Conservation (phyloP, 1,140 invertebrate genomes). For the Cydia splendana region DNA sequence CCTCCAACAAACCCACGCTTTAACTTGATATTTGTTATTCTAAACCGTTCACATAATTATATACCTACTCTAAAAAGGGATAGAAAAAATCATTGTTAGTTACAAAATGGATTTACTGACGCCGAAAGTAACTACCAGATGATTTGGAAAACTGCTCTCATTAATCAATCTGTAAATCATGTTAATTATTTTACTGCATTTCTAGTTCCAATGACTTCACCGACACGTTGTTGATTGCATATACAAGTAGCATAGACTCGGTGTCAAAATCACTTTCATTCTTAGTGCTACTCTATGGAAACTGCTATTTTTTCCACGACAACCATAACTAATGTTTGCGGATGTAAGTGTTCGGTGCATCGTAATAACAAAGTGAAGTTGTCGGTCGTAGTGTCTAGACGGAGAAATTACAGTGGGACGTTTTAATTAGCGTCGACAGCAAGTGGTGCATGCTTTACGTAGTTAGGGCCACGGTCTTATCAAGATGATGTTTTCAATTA, state of each 20-base stretch:
- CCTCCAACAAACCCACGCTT: background rate
- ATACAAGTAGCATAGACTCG: constrained; percentile 42
- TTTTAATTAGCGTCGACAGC: constrained; percentile 57
- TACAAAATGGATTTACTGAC: background rate
- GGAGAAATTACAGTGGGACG: constrained; percentile 56
- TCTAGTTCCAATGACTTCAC: background rate
- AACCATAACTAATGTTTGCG: constrained; percentile 32
- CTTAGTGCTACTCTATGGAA: constrained; percentile 51
- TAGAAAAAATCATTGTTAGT: no score
- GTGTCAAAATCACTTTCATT: constrained; percentile 66
- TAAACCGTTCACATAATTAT: background rate
- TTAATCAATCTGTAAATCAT: background rate
- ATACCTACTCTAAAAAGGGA: background rate
- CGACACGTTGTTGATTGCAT: background rate
- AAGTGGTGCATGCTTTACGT: constrained; percentile 45
- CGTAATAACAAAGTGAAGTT: constrained; percentile 44
- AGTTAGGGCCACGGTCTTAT: background rate
- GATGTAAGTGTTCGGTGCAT: constrained; percentile 38
- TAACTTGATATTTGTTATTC: constrained; percentile 7
- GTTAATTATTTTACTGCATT: background rate
- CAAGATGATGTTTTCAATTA: background rate
- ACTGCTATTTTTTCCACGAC: constrained; percentile 52
- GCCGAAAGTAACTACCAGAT: background rate
- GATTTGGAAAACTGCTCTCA: background rate
- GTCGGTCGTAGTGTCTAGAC: constrained; percentile 52